These are phyloP conservation scores for Protomyctophum bolini DNA, from an alignment of 2,113 vertebrate species.

Conservation along the genomic window DNA sequence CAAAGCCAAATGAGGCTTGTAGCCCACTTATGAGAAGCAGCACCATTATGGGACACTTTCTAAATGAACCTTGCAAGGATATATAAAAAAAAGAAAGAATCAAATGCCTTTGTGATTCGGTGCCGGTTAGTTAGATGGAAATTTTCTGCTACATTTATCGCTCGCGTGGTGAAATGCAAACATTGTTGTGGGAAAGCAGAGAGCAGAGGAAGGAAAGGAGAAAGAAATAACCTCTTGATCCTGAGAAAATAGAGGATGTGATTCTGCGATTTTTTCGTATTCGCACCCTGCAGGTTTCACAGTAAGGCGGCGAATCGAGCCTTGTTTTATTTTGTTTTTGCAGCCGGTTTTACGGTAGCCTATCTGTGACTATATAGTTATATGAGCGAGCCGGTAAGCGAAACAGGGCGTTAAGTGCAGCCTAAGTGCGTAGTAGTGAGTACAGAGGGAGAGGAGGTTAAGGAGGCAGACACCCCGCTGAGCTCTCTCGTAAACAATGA, in stretches of 20 bases:
- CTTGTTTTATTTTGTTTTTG: too few relatives aligned
- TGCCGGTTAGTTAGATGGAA: conserved; percentile 53
- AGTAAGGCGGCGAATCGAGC: too few relatives aligned
- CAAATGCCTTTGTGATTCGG: conserved; percentile 51
- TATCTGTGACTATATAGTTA: neutral
- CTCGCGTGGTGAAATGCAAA: conserved; percentile 45
- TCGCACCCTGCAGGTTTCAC: too few relatives aligned
- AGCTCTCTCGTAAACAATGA: conserved; percentile 72
- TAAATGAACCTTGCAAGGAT: conserved; percentile 63
- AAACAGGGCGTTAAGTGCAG: neutral
- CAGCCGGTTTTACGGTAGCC: neutral
- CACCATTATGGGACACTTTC: conserved; percentile 70
- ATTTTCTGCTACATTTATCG: conserved; percentile 68
- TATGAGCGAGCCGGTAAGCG: neutral
- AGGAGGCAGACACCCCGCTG: conserved; percentile 63
- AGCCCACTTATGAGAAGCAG: conserved; percentile 72
- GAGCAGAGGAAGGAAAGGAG: neutral
- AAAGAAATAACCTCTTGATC: neutral
- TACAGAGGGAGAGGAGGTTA: conserved; percentile 38
- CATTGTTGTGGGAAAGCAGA: conserved; percentile 2
- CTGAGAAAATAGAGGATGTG: too few relatives aligned
- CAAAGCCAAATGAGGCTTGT: conserved; percentile 79
- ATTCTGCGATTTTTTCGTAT: too few relatives aligned
- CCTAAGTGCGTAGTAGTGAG: neutral
- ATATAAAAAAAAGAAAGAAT: conserved; percentile 31